Evolutionary conservation across 1,140 invertebrate species (phyloP).

Genomic region (Nasonia giraulti): DNA sequence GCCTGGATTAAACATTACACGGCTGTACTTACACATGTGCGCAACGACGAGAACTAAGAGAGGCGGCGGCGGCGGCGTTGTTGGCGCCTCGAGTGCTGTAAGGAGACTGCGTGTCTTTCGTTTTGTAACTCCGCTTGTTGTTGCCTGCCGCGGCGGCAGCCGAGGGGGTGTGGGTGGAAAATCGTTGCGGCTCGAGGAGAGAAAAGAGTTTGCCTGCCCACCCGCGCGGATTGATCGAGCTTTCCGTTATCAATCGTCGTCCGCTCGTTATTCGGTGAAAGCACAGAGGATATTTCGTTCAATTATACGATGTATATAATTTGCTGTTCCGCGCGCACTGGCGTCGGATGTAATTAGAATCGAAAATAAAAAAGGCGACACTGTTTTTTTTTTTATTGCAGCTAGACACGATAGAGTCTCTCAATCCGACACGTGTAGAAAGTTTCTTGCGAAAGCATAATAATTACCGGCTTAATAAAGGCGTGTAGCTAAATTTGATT

Average conservation of each 20-base stretch:
- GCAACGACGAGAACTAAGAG: neutral
- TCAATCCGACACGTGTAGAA: neutral
- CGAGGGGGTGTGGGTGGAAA: too few species aligned
- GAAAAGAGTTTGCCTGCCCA: neutral
- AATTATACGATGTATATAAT: neutral
- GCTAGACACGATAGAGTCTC: conserved; percentile 6
- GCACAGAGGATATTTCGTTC: neutral
- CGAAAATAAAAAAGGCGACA: conserved; percentile 7
- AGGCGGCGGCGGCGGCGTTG: too few species aligned
- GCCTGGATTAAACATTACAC: conserved; percentile 36
- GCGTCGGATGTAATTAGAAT: neutral
- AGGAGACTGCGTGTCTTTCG: neutral
- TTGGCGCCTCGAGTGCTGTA: neutral
- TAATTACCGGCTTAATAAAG: conserved; percentile 34
- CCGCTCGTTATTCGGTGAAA: too few species aligned
- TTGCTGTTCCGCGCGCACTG: neutral
- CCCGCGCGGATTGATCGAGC: too few species aligned
- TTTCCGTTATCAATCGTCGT: too few species aligned
- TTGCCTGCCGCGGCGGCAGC: neutral
- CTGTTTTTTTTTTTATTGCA: neutral
- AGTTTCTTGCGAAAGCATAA: conserved; percentile 42
- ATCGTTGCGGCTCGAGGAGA: neutral
- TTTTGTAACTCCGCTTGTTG: neutral
- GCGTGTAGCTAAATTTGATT: conserved; percentile 39
- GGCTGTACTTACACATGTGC: neutral